These are phyloP conservation scores for Trissolcus brochymenae DNA, from an alignment of 2,888 invertebrate genomes.

Conservation along the genomic window DNA sequence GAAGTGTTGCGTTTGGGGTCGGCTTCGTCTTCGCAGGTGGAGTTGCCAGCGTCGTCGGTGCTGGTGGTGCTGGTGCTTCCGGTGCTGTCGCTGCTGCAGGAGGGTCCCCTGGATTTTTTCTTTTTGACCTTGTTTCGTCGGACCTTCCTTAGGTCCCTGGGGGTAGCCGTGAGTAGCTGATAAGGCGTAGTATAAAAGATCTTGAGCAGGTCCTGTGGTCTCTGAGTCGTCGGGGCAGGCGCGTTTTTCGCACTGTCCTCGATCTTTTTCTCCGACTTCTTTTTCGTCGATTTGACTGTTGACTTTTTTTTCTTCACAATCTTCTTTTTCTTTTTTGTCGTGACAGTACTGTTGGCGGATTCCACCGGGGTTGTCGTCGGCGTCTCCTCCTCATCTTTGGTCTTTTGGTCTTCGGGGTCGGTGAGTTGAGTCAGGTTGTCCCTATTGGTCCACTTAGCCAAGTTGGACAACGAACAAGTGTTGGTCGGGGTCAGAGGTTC, in stretches of 20 bases:
- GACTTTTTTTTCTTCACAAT: conserved; percentile 69
- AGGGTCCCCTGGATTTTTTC: conserved; percentile 68
- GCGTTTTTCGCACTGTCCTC: conserved; percentile 46
- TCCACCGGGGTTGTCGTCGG: conserved; percentile 31
- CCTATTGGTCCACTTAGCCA: conserved; percentile 69
- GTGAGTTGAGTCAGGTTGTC: conserved; percentile 67
- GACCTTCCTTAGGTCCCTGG: conserved; percentile 72
- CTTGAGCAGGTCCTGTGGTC: conserved; percentile 71
- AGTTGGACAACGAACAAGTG: conserved; percentile 53
- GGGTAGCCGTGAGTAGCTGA: conserved; percentile 72
- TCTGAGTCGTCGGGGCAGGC: conserved; percentile 68
- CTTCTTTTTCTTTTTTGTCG: conserved; percentile 67
- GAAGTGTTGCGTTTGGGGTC: conserved; percentile 80
- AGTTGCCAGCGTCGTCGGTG: conserved; percentile 69
- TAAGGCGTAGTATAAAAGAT: conserved; percentile 74
- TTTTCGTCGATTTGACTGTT: conserved; percentile 60
- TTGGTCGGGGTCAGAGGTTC: conserved; percentile 67
- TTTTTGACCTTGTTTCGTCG: conserved; percentile 71
- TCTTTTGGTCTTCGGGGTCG: conserved; percentile 58
- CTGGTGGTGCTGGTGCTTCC: conserved; percentile 71
- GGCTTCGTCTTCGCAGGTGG: conserved; percentile 77
- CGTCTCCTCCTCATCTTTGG: conserved; percentile 20
- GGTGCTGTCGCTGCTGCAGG: conserved; percentile 71
- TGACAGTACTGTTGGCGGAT: conserved; percentile 59
- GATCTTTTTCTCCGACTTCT: conserved; percentile 43